A percentile compares a stretch with the other conserved stretches of the same genome.
phyloP scores from a whole-genome alignment of 2,113 vertebrate genomes.

The Baryphthengus martii region DNA sequence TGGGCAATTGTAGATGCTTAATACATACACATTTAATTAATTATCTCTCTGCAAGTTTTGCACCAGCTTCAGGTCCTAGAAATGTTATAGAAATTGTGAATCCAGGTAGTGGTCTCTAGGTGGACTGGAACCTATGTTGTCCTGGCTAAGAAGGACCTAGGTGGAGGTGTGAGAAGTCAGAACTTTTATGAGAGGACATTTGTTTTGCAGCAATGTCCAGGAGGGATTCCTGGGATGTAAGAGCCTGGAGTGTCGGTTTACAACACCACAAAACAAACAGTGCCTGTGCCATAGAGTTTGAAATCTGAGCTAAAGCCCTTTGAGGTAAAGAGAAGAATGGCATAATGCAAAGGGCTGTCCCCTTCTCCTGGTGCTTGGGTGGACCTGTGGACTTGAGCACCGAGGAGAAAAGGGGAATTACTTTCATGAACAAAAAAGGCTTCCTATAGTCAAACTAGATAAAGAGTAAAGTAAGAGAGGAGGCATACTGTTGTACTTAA shows the following conservation, averaged over 20 bases:
- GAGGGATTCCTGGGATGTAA: not conserved
- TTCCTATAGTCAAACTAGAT: not conserved
- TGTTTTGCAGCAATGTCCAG: not conserved
- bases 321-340: not conserved
- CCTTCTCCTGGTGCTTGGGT: not conserved
- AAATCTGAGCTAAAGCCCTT: not conserved
- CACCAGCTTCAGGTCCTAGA: not conserved
- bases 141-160: not conserved
- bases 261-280: not conserved
- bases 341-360: not conserved
- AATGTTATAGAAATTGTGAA: not conserved
- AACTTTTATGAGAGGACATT: not conserved
- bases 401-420: not conserved
- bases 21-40: not conserved
- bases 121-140: not conserved
- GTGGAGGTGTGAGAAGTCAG: not conserved
- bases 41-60: not conserved
- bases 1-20: not conserved
- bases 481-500: not conserved
- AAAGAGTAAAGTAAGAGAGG: not conserved
- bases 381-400: not conserved
- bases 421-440: not conserved
- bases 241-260: not conserved
- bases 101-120: not conserved
- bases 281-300: too few species aligned